A percentile compares a stretch with the other conserved stretches of the same genome.
Evolutionary conservation across 2,113 vertebrate species (phyloP).

Genomic region (Chiloscyllium plagiosum): DNA sequence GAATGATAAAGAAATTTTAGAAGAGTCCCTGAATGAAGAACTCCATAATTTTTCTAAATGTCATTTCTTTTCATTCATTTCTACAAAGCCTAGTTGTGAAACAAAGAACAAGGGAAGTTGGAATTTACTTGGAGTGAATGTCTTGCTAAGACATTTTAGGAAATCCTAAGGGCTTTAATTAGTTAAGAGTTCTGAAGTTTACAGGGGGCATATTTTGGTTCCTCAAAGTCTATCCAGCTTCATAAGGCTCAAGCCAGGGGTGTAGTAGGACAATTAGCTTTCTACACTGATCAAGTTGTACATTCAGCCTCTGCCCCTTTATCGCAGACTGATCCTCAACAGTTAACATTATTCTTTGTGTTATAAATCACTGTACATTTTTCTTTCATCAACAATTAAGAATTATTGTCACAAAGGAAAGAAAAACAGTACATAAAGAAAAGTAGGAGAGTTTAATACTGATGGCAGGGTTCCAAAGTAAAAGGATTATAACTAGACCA

Average conservation of each 20-base stretch:
- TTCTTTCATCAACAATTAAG: not conserved
- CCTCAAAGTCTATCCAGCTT: not conserved
- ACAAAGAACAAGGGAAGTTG: not conserved
- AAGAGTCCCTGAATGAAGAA: not conserved
- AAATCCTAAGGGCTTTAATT: not conserved
- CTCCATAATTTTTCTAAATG: not conserved
- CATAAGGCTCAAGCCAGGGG: not conserved
- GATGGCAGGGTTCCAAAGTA: not conserved
- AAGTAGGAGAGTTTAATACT: not conserved
- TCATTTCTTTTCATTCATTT: not conserved
- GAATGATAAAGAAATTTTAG: not conserved
- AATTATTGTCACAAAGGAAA: not conserved
- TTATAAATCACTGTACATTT: not conserved
- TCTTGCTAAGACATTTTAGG: not conserved
- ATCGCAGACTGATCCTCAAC: too few relatives aligned
- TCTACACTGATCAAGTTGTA: not conserved
- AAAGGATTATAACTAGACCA: not conserved
- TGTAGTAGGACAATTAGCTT: not conserved
- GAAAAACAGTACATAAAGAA: not conserved
- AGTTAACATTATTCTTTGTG: not conserved
- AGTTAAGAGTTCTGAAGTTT: not conserved
- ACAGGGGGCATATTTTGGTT: not conserved
- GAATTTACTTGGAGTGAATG: not conserved
- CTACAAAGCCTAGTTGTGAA: not conserved
- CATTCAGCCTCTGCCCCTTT: not conserved